Evolutionary conservation across 1,140 invertebrate species (phyloP).

Genomic region (Neuroterus valhalla): DNA sequence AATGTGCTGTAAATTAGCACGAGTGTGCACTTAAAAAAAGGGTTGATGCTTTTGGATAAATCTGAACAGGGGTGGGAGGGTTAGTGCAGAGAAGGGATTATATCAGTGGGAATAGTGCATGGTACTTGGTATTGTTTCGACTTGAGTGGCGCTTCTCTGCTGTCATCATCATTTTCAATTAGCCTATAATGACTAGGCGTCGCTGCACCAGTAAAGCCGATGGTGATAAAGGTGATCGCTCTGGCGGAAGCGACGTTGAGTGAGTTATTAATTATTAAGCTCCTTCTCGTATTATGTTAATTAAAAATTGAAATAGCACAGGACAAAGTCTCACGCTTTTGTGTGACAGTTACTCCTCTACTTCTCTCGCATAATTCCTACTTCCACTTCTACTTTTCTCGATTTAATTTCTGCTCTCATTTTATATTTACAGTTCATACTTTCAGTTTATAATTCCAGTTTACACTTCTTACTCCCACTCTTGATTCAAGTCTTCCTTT

Average conservation of each 20-base stretch:
- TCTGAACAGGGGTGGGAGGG: not conserved
- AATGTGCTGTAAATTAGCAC: not conserved
- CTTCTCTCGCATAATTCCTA: slow-evolving; percentile 21
- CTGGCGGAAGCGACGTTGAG: slow-evolving; percentile 41
- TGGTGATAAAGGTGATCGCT: slow-evolving; percentile 43
- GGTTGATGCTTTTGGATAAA: not conserved
- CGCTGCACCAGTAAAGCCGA: slow-evolving; percentile 45
- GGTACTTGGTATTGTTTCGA: slow-evolving; percentile 41
- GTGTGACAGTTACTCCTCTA: slow-evolving; percentile 35
- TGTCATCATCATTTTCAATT: slow-evolving; percentile 57
- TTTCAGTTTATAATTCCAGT: no score
- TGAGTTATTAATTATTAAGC: slow-evolving; percentile 52
- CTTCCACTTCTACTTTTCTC: not conserved
- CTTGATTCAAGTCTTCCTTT: no score
- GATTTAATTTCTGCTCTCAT: not conserved
- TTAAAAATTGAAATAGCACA: slow-evolving; percentile 43
- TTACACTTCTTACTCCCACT: no score
- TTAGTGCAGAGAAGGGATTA: not conserved
- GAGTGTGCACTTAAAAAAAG: slow-evolving; percentile 17
- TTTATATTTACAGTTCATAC: no score
- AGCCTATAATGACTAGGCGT: slow-evolving; percentile 49
- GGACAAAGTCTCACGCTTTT: slow-evolving; percentile 36
- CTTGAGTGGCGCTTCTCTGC: slow-evolving; percentile 48
- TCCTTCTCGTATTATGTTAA: slow-evolving; percentile 46
- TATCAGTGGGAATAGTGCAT: slow-evolving; percentile 26